These are phyloP conservation scores for Urophycis tenuis DNA, from an alignment of 2,797 vertebrate genomes.

Conservation along the genomic window DNA sequence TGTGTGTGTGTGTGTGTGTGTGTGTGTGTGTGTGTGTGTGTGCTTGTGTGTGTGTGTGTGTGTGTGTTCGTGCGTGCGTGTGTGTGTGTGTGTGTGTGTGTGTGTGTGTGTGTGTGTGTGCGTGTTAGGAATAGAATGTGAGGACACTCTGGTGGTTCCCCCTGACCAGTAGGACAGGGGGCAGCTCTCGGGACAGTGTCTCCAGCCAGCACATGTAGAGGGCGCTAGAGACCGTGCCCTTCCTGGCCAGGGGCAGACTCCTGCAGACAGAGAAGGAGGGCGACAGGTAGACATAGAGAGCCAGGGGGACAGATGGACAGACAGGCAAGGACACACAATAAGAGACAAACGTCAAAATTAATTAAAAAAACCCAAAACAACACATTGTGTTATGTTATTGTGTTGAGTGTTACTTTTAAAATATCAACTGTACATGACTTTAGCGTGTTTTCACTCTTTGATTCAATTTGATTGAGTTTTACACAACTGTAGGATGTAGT, in stretches of 20 bases:
- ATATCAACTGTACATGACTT: too few relatives aligned
- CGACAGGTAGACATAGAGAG: neutral
- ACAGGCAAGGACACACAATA: neutral
- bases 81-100: conserved; percentile 6
- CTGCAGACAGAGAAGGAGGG: conserved; percentile 51
- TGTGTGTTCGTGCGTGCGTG: neutral
- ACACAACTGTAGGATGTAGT: too few relatives aligned
- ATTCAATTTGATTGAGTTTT: too few relatives aligned
- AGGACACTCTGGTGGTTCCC: conserved; percentile 98
- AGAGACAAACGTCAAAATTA: neutral
- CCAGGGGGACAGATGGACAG: neutral
- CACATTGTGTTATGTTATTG: too few relatives aligned
- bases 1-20: neutral
- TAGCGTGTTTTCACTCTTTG: too few relatives aligned
- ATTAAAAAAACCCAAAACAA: neutral
- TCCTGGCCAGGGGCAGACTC: conserved; percentile 92
- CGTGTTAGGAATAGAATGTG: conserved; percentile 90
- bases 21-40: neutral
- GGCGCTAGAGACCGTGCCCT: conserved; percentile 89
- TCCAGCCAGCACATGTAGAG: conserved; percentile 98
- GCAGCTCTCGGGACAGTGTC: conserved; percentile 84
- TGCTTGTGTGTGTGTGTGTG: neutral
- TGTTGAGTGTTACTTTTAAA: too few relatives aligned
- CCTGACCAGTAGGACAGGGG: conserved; percentile 87
- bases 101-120: conserved; percentile 21